Evolutionary conservation across 2,888 invertebrate species (phyloP), one percentile per base, ranked within the genome.

Genomic region (Cloeon dipterum): DNA sequence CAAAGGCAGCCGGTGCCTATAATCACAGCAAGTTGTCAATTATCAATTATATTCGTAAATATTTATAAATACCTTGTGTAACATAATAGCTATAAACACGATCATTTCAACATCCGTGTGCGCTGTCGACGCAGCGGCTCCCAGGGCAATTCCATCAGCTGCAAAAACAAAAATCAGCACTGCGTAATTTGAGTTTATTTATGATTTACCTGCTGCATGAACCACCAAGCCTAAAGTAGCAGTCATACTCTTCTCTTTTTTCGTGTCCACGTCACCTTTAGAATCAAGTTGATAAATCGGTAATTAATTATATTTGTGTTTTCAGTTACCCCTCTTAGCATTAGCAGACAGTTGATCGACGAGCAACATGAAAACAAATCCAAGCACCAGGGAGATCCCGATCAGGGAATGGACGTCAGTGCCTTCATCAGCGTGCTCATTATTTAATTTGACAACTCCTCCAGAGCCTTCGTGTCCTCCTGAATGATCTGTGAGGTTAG

Each of bases 31-130:
- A n/a, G 25, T n/a, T 25, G 10, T 25, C n/a, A 25, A n/a, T n/a
- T n/a, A 25, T 11, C n/a, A 25, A 25, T 11, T n/a, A 11, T 25
- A 25, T 11, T 25, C 25, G 25, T 10, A 25, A 25, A 25, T 25
- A 25, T 10, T 5, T 14, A 32, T 20, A 23, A 36, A 47, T 50
- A 72, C 74, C 62, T 99, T 98, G 51, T 99, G 98, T 37, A 99
- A 58, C 94, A 98, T 98, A 45, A 98, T 98, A 3, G 98, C 98
- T 20, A 96, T 54, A 58, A 98, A 98, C 8, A 99, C 93, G 42
- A 98, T 93, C 50, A 94, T 70, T 57, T 98, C 96, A 0, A 98
- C 88, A 50, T 94, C 93, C 1, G 86, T 74, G 50, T 94, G 93
- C 3, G 86, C 79, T 0, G 94, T 91, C 1, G 89, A 88, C 0